A percentile compares a stretch with the other conserved stretches of the same genome.
Evolutionary conservation across 37 sponge, comb jelly and placozoan genomes (phyloP).

Genomic region (Diacarnus erythraeanus): DNA sequence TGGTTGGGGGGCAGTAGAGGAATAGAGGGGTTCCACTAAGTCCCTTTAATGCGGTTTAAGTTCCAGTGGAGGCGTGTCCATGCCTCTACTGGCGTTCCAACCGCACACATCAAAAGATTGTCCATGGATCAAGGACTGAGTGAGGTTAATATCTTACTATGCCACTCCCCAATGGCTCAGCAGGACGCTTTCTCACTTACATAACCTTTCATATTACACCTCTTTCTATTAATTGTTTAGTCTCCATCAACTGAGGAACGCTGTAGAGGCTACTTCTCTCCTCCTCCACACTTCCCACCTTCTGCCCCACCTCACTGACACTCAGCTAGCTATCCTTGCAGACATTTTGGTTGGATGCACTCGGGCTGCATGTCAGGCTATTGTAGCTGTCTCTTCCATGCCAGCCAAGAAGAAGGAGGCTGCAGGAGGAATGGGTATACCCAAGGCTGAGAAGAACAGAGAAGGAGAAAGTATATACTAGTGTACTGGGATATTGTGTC

Average conservation of each 20-base stretch:
- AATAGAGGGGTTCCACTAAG: too few relatives aligned
- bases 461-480: constrained; percentile 5
- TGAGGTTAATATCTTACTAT: not conserved
- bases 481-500: too few relatives aligned
- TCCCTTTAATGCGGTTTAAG: constrained; percentile 15
- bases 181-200: constrained; percentile 19
- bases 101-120: constrained; percentile 4
- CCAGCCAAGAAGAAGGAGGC: not conserved
- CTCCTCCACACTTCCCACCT: constrained; percentile 11
- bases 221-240: constrained; percentile 10
- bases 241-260: constrained; percentile 46
- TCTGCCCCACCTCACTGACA: constrained; percentile 1
- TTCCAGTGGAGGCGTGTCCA: not conserved
- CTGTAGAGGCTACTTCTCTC: constrained; percentile 37
- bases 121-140: constrained; percentile 16
- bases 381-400: not conserved
- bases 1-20: too few relatives aligned
- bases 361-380: constrained; percentile 17
- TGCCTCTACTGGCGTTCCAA: constrained; percentile 23
- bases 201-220: too few relatives aligned
- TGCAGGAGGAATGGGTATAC: not conserved
- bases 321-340: constrained; percentile 6
- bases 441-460: not conserved
- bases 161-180: not conserved
- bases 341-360: constrained; percentile 18